These are phyloP conservation scores for Physella acuta DNA, from an alignment of 1,140 invertebrate species.

Conservation along the genomic window DNA sequence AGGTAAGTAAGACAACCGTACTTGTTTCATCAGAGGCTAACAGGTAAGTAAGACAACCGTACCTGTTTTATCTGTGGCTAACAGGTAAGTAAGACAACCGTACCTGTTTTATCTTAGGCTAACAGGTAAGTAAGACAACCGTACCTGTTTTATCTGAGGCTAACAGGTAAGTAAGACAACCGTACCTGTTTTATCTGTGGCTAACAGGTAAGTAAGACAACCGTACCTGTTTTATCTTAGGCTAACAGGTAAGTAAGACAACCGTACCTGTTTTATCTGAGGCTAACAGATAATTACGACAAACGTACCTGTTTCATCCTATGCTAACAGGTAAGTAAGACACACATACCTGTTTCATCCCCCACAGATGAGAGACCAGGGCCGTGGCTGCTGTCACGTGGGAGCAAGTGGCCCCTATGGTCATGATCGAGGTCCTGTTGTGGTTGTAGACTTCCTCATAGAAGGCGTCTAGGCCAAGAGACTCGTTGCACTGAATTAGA, in stretches of 20 bases:
- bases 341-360: slow-evolving; percentile 87
- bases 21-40: too few species aligned
- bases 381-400: slow-evolving; percentile 97
- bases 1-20: too few species aligned
- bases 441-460: slow-evolving; percentile 87
- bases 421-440: slow-evolving; percentile 80
- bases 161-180: too few species aligned
- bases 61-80: too few species aligned
- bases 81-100: too few species aligned
- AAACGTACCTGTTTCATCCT: not conserved
- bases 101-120: too few species aligned
- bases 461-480: slow-evolving; percentile 91
- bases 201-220: too few species aligned
- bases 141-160: too few species aligned
- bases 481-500: slow-evolving; percentile 86
- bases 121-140: too few species aligned
- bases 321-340: not conserved
- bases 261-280: not conserved
- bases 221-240: not conserved
- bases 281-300: not conserved
- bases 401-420: slow-evolving; percentile 83
- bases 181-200: too few species aligned
- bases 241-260: not conserved
- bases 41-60: too few species aligned
- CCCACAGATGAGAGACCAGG: slow-evolving; percentile 98